Evolutionary conservation across 2,888 invertebrate genomes (phyloP), one percentile per base, ranked within the genome.

Genomic region (Microctonus aethiopoides): DNA sequence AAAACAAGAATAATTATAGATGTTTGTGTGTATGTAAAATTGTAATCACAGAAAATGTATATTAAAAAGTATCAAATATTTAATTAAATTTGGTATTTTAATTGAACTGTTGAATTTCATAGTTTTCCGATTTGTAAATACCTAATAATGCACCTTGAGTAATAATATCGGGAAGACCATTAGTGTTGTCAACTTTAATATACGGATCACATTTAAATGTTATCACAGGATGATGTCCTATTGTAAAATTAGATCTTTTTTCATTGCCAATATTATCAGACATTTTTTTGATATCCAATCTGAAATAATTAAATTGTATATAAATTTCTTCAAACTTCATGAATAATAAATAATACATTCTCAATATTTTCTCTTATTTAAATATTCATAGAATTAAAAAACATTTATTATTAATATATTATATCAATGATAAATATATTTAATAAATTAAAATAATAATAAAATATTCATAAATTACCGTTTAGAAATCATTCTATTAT

Each of bases 91-190:
- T 24, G 10, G 26, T 54, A 13, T 54, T n/a, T n/a, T 57, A 57
- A 29, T 57, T 46, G 46, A 16, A n/a, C 16, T 46, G 5, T 46
- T 46, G 20, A 5, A 29, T 0, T 34, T 70, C 70, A 74, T 69
- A 76, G 72, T 74, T 74, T 59, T 52, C 73, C 0, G 82, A 79
- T 69, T 84, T 83, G 75, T 86, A 86, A 72, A 85, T 78, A 66
- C 86, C 87, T 63, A 85, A 72, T n/a, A 87, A 77, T 24, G 87
- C 87, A 22, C 87, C 87, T 54, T 84, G 82, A 13, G 85, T 87
- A n/a, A 88, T 84, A 24, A 87, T 84, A 72, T 87, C 87, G 36
- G 87, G 85, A 78, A 87, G 82, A 78, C 82, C 84, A 46, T 81
- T 80, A 20, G 76, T 79, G 10, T 79, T 76, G 51, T 82, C 80